These are phyloP conservation scores for Lasiurus borealis DNA, from an alignment of 2,113 vertebrate genomes.

Conservation along the genomic window DNA sequence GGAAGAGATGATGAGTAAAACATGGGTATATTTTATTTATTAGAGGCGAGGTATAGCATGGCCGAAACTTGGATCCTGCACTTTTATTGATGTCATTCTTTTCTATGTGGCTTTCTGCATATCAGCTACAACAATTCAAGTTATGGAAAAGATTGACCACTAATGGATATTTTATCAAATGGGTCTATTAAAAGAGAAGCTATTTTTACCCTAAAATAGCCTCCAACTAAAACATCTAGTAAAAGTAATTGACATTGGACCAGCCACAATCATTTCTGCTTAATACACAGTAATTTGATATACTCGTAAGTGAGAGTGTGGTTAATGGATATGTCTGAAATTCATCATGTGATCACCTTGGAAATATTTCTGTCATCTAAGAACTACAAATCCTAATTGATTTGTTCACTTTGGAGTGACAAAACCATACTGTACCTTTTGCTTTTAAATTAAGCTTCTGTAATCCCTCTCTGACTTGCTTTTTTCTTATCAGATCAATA, in stretches of 20 bases:
- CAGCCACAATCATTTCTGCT: background rate
- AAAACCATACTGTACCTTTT: background rate
- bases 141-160: background rate
- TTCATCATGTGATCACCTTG: background rate
- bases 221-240: background rate
- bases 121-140: background rate
- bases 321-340: background rate
- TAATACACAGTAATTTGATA: background rate
- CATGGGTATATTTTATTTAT: background rate
- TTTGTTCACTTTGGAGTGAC: constrained; percentile 2
- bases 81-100: background rate
- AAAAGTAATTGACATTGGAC: background rate
- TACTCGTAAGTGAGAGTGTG: fast-evolving
- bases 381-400: background rate
- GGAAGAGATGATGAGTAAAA: too few species aligned
- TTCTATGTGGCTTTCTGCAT: background rate
- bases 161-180: background rate
- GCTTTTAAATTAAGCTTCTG: background rate
- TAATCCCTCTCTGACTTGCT: background rate
- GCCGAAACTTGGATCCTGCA: fast-evolving
- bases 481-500: background rate
- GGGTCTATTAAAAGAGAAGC: background rate
- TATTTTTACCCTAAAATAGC: background rate
- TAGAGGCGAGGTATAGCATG: background rate
- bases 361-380: background rate